phyloP scores from a whole-genome alignment of 1,140 invertebrate genomes.

The Pseudomyrmex pallidus region DNA sequence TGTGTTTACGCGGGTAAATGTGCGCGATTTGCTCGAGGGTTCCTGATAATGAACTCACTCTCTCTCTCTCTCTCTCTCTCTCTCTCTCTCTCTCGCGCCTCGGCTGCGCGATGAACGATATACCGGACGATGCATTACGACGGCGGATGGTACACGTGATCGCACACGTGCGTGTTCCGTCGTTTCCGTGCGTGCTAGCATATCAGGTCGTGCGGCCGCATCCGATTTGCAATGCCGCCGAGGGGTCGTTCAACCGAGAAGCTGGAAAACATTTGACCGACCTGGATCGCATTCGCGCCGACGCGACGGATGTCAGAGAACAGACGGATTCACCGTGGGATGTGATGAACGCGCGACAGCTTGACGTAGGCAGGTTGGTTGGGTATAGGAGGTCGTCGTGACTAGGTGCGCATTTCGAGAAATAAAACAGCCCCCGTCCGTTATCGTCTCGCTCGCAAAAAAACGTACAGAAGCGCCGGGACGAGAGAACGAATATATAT shows the following conservation, averaged over 20 bases:
- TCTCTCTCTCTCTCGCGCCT: too few species aligned
- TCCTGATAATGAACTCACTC: constrained; percentile 61
- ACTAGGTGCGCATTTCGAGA: neutral
- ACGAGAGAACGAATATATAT: constrained; percentile 3
- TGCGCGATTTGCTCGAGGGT: constrained; percentile 51
- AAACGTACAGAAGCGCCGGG: neutral
- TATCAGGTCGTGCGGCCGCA: constrained; percentile 36
- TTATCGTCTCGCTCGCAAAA: constrained; percentile 20
- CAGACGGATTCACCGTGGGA: constrained; percentile 23
- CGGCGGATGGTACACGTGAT: constrained; percentile 40
- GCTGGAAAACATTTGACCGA: constrained; percentile 49
- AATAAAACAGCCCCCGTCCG: constrained; percentile 48
- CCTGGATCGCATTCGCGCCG: neutral
- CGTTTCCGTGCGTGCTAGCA: neutral
- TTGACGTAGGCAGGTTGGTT: neutral
- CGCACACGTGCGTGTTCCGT: constrained; percentile 22
- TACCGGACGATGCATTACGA: neutral
- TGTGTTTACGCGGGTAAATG: neutral
- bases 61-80: too few species aligned
- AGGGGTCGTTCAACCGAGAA: constrained; percentile 39
- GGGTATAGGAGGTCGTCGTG: neutral
- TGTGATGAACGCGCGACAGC: constrained; percentile 13
- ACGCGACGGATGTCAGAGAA: neutral
- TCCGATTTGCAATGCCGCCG: constrained; percentile 23
- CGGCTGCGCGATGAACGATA: constrained; percentile 7